Conservation (phyloP, 1,140 invertebrate species). For the Aphaenogaster ashmeadi region DNA sequence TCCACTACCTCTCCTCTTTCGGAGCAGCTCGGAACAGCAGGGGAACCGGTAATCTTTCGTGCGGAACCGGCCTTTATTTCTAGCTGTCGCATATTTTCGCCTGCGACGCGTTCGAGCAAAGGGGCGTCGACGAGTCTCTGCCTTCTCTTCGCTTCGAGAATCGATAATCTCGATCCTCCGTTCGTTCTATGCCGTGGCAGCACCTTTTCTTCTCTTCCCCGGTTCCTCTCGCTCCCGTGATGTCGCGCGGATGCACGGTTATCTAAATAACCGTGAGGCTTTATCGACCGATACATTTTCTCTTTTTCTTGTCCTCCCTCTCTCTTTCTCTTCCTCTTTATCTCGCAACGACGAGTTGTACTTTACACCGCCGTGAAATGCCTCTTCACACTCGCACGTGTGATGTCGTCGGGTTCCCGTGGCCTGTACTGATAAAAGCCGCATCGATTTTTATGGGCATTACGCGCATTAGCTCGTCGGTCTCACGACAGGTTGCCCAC, state of each 20-base stretch:
- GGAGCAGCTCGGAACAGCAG: constrained; percentile 52
- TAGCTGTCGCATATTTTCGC: constrained; percentile 70
- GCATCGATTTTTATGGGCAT: constrained; percentile 51
- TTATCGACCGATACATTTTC: constrained; percentile 65
- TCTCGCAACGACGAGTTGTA: constrained; percentile 36
- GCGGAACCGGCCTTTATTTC: constrained; percentile 79
- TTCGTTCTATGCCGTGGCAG: constrained; percentile 10
- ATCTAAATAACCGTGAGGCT: constrained; percentile 69
- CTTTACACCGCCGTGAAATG: constrained; percentile 44
- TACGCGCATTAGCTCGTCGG: constrained; percentile 37
- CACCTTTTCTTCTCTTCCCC: constrained; percentile 10
- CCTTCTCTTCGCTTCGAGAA: constrained; percentile 45
- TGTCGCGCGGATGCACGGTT: constrained; percentile 61
- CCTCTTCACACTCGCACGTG: constrained; percentile 36
- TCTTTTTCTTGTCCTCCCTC: constrained; percentile 17
- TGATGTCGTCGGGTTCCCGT: constrained; percentile 11
- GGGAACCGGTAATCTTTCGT: constrained; percentile 78
- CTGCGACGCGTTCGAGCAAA: constrained; percentile 35
- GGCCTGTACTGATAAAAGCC: constrained; percentile 32
- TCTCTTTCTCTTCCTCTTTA: neutral
- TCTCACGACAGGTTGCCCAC: constrained; percentile 17
- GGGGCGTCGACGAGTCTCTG: constrained; percentile 41
- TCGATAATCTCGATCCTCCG: constrained; percentile 74
- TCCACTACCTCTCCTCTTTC: constrained; percentile 17
- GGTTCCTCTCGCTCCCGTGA: constrained; percentile 26